Evolutionary conservation across 2,888 invertebrate genomes (phyloP).

Genomic region (Drosophila atroscutellata): DNA sequence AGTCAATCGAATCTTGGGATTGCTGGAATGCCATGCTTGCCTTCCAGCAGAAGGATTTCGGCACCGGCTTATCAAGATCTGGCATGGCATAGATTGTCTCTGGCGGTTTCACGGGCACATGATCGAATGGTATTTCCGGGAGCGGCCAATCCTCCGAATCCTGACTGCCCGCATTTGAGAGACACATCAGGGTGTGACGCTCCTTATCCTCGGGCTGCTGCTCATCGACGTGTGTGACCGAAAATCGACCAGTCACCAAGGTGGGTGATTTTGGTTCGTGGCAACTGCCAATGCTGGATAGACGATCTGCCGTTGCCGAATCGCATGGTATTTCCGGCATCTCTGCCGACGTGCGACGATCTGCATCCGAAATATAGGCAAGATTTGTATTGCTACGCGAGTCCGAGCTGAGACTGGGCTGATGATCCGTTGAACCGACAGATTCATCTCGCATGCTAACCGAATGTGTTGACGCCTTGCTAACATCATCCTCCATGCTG

Average conservation of each 20-base stretch:
- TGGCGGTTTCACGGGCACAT: conserved; percentile 82
- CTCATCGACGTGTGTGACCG: conserved; percentile 85
- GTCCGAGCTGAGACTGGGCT: conserved; percentile 93
- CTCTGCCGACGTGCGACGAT: conserved; percentile 92
- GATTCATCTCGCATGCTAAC: conserved; percentile 94
- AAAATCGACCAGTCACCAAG: conserved; percentile 83
- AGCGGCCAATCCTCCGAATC: conserved; percentile 92
- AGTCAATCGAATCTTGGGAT: conserved; percentile 91
- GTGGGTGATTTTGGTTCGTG: conserved; percentile 86
- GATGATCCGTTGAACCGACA: conserved; percentile 92
- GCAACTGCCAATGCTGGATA: conserved; percentile 85
- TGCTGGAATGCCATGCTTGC: conserved; percentile 83
- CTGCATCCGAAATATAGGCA: conserved; percentile 92
- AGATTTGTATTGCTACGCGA: conserved; percentile 91
- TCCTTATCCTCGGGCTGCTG: conserved; percentile 79
- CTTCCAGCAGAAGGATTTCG: conserved; percentile 85
- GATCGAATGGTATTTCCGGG: conserved; percentile 88
- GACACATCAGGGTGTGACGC: conserved; percentile 82
- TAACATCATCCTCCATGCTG: conserved; percentile 93
- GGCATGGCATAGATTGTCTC: conserved; percentile 82
- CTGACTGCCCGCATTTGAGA: conserved; percentile 88
- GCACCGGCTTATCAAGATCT: conserved; percentile 84
- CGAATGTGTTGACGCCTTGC: conserved; percentile 93
- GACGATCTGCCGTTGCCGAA: conserved; percentile 86
- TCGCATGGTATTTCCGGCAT: conserved; percentile 94